Base-by-base conservation (phyloP, 2,888 invertebrate species). In the Drosophila kanekoi region DNA sequence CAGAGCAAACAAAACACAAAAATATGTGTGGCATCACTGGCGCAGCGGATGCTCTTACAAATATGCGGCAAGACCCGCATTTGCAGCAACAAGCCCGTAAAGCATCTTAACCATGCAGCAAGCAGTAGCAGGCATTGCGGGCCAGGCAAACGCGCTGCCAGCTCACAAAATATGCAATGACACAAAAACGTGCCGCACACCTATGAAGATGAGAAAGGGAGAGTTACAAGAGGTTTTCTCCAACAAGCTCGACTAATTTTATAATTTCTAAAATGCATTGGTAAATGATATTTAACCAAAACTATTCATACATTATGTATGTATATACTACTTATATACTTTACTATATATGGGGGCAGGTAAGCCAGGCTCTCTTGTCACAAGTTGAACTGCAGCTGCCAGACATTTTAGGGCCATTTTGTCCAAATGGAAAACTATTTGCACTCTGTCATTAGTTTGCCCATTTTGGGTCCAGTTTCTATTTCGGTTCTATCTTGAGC, bases 131-230 rank as follows among this genome's bases (percentile, higher is more conserved):
- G 45, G 51, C 40, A 16, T 66, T 79, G 65, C 57, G 43, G 11
- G 43, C 38, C 28, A 18, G 49, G n/a, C 20, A 54, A 64, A 23
- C 23, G 23, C 28, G 28, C 28, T 45, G 44, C 44, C 44, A 18
- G 57, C 53, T 62, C 51, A 54, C 65, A 56, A 81, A 85, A 78
- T 85, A 83, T 86, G 86, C 87, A 83, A 75, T 68, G 77, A 70
- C 87, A 80, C 58, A 84, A 87, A 72, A 66, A 61, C 61, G 65
- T 44, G 47, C 52, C 43, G 45, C 52, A 56, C 54, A 56, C 67
- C 60, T 1, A 51, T 51, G 37, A 14, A 38, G 11, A 38, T 28
- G 16, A 13, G 8, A 9, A 2, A 16, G 3, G 3, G 9, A 4
- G 9, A 52, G 11, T 16, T 14, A 28, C 5, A 16, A 32, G 16